Percentiles rank a stretch among this genome's conserved stretches.
These are phyloP conservation scores for Metalampra italica DNA, from an alignment of 2,888 invertebrate genomes.

Conservation along the genomic window DNA sequence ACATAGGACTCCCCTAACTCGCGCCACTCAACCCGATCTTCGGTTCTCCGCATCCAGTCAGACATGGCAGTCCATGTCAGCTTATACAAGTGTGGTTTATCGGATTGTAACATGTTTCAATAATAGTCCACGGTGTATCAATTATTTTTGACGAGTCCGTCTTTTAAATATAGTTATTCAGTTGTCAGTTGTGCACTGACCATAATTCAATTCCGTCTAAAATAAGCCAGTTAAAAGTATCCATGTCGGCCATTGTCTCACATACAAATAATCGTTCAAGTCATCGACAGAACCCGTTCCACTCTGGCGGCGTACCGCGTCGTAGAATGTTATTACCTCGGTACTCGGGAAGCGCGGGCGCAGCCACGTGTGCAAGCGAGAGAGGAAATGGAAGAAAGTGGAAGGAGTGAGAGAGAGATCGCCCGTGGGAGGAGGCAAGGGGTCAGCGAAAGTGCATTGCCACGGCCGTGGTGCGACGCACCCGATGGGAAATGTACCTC, in stretches of 20 bases:
- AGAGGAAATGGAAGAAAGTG: constrained; percentile 50
- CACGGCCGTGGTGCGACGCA: constrained; percentile 66
- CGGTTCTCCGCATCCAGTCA: too few relatives aligned
- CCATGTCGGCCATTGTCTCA: constrained; percentile 63
- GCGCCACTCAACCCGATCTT: too few relatives aligned
- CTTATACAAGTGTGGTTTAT: too few relatives aligned
- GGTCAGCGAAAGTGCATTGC: constrained; percentile 79
- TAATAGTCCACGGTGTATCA: neutral
- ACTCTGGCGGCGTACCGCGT: constrained; percentile 70
- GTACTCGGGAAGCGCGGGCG: constrained; percentile 71
- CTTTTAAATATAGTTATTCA: too few relatives aligned
- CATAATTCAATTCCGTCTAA: constrained; percentile 20
- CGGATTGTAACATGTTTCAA: too few relatives aligned
- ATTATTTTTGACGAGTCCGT: too few relatives aligned
- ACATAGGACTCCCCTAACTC: too few relatives aligned
- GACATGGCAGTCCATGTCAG: too few relatives aligned
- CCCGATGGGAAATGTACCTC: constrained; percentile 71
- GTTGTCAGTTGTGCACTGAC: neutral
- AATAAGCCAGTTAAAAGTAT: constrained; percentile 43
- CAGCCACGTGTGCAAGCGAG: constrained; percentile 55
- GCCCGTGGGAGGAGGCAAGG: constrained; percentile 68
- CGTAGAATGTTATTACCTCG: constrained; percentile 75
- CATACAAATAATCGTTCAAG: constrained; percentile 69
- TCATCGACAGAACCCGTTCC: constrained; percentile 77
- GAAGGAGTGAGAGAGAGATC: constrained; percentile 54